Evolutionary conservation across 2,888 invertebrate genomes (phyloP).

Genomic region (Aspidiotus destructor): DNA sequence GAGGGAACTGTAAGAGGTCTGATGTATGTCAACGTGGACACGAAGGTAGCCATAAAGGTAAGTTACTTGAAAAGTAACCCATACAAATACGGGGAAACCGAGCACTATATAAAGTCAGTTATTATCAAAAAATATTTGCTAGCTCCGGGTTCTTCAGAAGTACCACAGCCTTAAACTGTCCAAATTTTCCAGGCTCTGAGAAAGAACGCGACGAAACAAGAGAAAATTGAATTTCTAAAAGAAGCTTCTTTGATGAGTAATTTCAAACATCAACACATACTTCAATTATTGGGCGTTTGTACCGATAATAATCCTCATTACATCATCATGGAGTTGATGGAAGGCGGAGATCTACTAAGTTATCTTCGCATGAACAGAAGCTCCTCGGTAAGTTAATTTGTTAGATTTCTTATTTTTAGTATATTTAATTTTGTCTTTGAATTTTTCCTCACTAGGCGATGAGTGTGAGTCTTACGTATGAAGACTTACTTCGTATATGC

Average conservation of each 20-base stretch:
- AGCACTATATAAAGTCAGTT: not conserved
- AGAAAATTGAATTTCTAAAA: conserved; percentile 87
- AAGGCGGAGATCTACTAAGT: conserved; percentile 86
- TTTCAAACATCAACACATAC: conserved; percentile 91
- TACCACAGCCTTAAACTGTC: not conserved
- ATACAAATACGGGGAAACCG: no score
- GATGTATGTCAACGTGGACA: conserved; percentile 49
- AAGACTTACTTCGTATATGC: conserved; percentile 84
- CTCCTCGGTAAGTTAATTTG: conserved; percentile 29
- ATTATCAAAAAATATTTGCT: not conserved
- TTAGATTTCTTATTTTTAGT: not conserved
- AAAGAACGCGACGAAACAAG: conserved; percentile 81
- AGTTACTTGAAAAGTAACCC: conserved; percentile 16
- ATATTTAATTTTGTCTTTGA: not conserved
- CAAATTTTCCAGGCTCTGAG: conserved; percentile 59
- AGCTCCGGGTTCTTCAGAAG: not conserved
- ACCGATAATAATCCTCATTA: conserved; percentile 87
- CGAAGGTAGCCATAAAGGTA: conserved; percentile 86
- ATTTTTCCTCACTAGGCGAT: conserved; percentile 23
- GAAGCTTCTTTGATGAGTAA: conserved; percentile 96
- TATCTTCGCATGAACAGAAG: conserved; percentile 76
- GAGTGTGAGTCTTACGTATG: conserved; percentile 50
- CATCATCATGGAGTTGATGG: conserved; percentile 95
- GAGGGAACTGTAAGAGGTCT: conserved; percentile 74
- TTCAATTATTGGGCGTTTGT: conserved; percentile 86